Base-by-base conservation (phyloP, 2,888 invertebrate species). In the Hyles lineata region DNA sequence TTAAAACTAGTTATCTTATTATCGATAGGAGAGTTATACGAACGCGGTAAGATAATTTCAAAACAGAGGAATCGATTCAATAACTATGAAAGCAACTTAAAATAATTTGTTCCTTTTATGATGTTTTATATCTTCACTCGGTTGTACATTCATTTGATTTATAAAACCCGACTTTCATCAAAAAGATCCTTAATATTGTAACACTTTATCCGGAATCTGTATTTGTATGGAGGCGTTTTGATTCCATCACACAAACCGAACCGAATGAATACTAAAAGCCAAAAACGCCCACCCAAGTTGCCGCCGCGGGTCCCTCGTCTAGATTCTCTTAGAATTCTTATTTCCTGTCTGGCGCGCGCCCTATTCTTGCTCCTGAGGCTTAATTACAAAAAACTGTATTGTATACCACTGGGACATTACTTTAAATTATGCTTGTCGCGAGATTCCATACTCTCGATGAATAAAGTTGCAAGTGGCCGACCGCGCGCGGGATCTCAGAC, bases 401-500 rank as follows among this genome's bases (percentile, higher is more conserved):
- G 63, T 63, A 63, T 63, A 63, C 63, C 63, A 35, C 63, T 63
- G 63, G 63, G 63, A 63, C 63, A 63, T 63, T 63, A 63, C 55
- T 70, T 70, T 70, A 70, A 70, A 70, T 70, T 70, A 70, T 52
- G 70, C 55, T 55, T 52, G 52, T 55, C 70, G 55, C 52, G 55
- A 55, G 50, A 50, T 52, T 25, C 23, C 52, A 70, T 17, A 23
- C 25, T 55, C 29, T 52, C 70, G 55, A 52, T 17, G 17, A 25
- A 70, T 25, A 70, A 70, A 9, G 70, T 70, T 70, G 50, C 55
- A 70, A 70, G 55, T 25, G 23, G 25, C 9, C 7, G 19, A 52
- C 29, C 55, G 50, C 60, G 32, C 55, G 63, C 63, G 72, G 52
- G 52, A 72, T 52, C 21, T 58, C 62, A 17, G 35, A 52, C 72